Base-by-base conservation (phyloP, 1,140 invertebrate species). In the Capitella teleta region DNA sequence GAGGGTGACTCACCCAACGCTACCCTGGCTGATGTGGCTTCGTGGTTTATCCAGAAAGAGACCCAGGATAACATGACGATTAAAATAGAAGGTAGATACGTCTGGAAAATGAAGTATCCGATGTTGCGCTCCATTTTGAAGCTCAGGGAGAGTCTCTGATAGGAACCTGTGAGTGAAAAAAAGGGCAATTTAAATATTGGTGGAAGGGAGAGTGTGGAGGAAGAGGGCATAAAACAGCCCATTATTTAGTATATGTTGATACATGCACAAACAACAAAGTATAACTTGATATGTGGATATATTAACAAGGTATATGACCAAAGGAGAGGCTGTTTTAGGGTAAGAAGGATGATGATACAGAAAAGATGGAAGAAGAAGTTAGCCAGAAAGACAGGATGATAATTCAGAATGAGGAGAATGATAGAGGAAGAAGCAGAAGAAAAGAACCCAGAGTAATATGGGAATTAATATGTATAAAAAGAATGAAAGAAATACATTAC, bases 101-200 rank as follows among this genome's bases (percentile, higher is more conserved):
- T 86, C 73, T 85, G 82, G 69, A 87, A 86, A 53, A 87, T 80
- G 67, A 86, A 87, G 68, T 85, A 87, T 34, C 84, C 84, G 55
- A 86, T 82, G 66, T 85, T 85, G 51, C 85, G 72, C 59, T 84
- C 78, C 5, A 87, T 73, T 55, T 81, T 79, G 69, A 87, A 85
- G 26, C 87, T 90, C 5, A 97, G 75, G 16, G 90, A 95, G 44
- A 97, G 77, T 41, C 92, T 77, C 62, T 95, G 89, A 72, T 97
- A 97, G 47, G 66, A 59, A 5, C 74, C 74, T 76, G 50, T 21
- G 46, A 50, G 23, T n/a, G 30, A 25, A 2, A 12, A 49, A 5
- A 12, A 5, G 10, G 16, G 28, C 16, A n/a, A n/a, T n/a, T n/a
- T n/a, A n/a, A 34, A 12, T 34, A 34, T 12, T 34, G 10, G n/a